Conservation (phyloP, 1,140 invertebrate genomes). For the Nymphalis io region DNA sequence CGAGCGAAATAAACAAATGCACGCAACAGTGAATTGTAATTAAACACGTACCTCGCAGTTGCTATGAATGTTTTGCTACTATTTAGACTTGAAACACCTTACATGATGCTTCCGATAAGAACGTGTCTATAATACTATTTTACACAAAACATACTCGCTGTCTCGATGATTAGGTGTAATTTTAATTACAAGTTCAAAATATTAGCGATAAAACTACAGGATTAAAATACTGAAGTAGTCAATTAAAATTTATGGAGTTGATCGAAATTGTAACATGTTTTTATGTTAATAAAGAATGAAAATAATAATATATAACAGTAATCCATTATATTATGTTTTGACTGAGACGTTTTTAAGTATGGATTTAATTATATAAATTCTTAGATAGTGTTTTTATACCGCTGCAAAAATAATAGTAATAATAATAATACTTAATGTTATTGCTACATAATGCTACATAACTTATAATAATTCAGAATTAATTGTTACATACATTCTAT, state of each 20-base stretch:
- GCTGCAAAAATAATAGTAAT: too few relatives aligned
- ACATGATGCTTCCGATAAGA: constrained; percentile 42
- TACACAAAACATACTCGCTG: constrained; percentile 24
- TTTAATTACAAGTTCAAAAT: constrained; percentile 39
- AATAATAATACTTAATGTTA: too few relatives aligned
- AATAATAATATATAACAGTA: neutral
- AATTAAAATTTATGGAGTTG: constrained; percentile 7
- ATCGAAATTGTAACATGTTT: constrained; percentile 2
- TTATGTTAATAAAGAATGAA: neutral
- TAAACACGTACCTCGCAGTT: constrained; percentile 10
- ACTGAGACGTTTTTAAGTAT: too few relatives aligned
- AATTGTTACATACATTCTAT: too few relatives aligned
- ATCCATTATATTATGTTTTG: neutral
- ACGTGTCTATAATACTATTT: constrained; percentile 38
- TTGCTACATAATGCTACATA: too few relatives aligned
- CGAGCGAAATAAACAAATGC: constrained; percentile 12
- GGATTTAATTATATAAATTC: too few relatives aligned
- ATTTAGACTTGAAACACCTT: constrained; percentile 39
- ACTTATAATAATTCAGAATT: too few relatives aligned
- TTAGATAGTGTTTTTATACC: too few relatives aligned
- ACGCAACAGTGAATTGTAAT: constrained; percentile 2
- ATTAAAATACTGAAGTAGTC: constrained; percentile 8
- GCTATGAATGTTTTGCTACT: constrained; percentile 37
- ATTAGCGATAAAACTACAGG: constrained; percentile 13
- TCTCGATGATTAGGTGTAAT: constrained; percentile 39